phyloP scores from a whole-genome alignment of 1,140 invertebrate genomes.

The Bicyclus anynana region DNA sequence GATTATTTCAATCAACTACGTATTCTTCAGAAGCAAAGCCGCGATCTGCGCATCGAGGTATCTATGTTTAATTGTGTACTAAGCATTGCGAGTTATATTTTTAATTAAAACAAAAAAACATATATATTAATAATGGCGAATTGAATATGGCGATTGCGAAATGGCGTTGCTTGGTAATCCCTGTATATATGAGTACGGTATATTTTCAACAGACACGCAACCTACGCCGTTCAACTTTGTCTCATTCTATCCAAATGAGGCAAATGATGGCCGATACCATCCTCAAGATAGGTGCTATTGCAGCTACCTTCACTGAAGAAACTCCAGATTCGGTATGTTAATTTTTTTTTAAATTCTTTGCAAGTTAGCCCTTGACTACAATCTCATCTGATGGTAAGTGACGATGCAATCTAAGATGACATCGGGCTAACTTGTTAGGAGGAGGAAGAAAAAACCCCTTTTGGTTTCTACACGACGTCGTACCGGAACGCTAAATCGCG shows the following conservation, averaged over 20 bases:
- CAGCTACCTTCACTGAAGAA: slow-evolving; percentile 61
- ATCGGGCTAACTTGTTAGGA: too few relatives aligned
- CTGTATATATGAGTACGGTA: slow-evolving; percentile 17
- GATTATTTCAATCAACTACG: slow-evolving; percentile 93
- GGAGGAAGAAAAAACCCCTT: too few relatives aligned
- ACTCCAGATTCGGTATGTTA: slow-evolving; percentile 53
- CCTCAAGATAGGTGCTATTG: slow-evolving; percentile 86
- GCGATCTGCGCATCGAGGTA: slow-evolving; percentile 92
- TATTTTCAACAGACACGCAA: slow-evolving; percentile 79
- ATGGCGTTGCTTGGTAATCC: not conserved
- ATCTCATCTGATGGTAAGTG: too few relatives aligned
- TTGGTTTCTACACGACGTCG: too few relatives aligned
- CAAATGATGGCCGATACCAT: slow-evolving; percentile 95
- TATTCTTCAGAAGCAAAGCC: slow-evolving; percentile 91
- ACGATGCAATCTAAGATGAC: too few relatives aligned
- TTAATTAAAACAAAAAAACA: too few relatives aligned
- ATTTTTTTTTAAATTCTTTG: not conserved
- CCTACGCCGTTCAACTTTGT: slow-evolving; percentile 91
- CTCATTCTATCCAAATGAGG: slow-evolving; percentile 92
- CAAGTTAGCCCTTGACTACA: too few relatives aligned
- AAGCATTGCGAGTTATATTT: slow-evolving; percentile 19
- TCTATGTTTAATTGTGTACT: slow-evolving; percentile 25
- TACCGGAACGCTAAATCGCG: too few relatives aligned
- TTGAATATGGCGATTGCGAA: not conserved
- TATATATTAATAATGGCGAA: slow-evolving; percentile 13